Evolutionary conservation across 2,888 invertebrate species (phyloP), one percentile per base, ranked within the genome.

Genomic region (Galerucella nymphaeae): DNA sequence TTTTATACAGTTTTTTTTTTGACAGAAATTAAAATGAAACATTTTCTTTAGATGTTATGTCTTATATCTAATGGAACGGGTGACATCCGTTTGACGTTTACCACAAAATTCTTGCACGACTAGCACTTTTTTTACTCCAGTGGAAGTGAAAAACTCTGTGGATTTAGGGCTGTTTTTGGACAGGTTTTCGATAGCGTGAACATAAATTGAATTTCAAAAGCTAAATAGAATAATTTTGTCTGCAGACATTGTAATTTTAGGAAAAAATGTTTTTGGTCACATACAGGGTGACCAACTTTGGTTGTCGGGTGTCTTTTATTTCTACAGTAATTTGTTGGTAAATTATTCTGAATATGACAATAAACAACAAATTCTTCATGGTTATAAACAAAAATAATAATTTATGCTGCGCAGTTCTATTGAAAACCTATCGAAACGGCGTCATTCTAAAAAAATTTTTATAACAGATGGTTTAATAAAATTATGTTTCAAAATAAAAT

Each of bases 101-200:
- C 77, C 80, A 82, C 81, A 81, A 82, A n/a, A 82, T 82, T 84
- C 83, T 83, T 83, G 84, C 84, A 84, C 84, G 78, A 80, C 77
- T 79, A 81, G 84, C 84, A 84, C 84, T 77, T 83, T 83, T 75
- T 69, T 71, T 70, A 70, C 72, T 63, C 66, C 64, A 20, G 67
- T 58, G 69, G 55, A 65, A 64, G 58, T 66, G 65, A 50, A 71
- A 71, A 48, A 66, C 69, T 8, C 30, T 65, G 63, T 68, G 62
- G 71, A 73, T 71, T 55, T 75, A 65, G 61, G 64, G 70, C 69
- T 66, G 70, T 73, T 73, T 73, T 72, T 48, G 72, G 73, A 75
- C 67, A 38, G 66, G 70, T 72, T 72, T 71, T 48, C 50, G 62
- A 72, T 66, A 30, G 53, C 16, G 13, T 13, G 10, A 41, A 14